Conservation (phyloP, 1,140 invertebrate genomes). For the Apolygus lucorum region DNA sequence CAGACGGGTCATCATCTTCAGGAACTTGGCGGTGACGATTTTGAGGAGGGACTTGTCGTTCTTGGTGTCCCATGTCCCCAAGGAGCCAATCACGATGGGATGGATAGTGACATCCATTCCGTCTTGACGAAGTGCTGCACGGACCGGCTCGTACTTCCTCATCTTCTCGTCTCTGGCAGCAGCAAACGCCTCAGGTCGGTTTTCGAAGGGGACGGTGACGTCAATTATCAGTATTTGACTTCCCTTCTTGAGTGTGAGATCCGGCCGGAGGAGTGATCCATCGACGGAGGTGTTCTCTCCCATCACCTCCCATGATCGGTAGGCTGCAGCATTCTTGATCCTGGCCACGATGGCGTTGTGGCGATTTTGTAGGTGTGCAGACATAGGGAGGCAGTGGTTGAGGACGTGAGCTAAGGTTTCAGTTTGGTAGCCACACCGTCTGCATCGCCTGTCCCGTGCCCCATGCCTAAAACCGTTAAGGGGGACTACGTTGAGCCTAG, state of each 20-base stretch:
- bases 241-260: slow-evolving; percentile 35
- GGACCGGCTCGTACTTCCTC: slow-evolving; percentile 33
- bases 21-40: not conserved
- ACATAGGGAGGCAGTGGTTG: too few relatives aligned
- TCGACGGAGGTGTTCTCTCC: slow-evolving; percentile 27
- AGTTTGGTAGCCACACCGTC: too few relatives aligned
- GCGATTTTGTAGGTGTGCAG: too few relatives aligned
- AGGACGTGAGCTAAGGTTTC: too few relatives aligned
- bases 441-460: too few relatives aligned
- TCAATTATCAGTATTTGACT: slow-evolving; percentile 34
- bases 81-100: slow-evolving; percentile 3
- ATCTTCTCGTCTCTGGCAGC: slow-evolving; percentile 29
- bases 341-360: too few relatives aligned
- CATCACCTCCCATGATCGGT: too few relatives aligned
- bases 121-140: too few relatives aligned
- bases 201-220: slow-evolving; percentile 40
- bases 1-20: slow-evolving; percentile 30
- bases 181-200: slow-evolving; percentile 31
- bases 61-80: slow-evolving; percentile 15
- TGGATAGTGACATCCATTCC: not conserved
- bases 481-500: too few relatives aligned
- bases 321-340: too few relatives aligned
- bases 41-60: slow-evolving; percentile 5
- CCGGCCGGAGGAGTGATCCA: slow-evolving; percentile 31
- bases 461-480: too few relatives aligned